Evolutionary conservation across 2,113 vertebrate species (phyloP).

Genomic region (Reinhardtius hippoglossoides): DNA sequence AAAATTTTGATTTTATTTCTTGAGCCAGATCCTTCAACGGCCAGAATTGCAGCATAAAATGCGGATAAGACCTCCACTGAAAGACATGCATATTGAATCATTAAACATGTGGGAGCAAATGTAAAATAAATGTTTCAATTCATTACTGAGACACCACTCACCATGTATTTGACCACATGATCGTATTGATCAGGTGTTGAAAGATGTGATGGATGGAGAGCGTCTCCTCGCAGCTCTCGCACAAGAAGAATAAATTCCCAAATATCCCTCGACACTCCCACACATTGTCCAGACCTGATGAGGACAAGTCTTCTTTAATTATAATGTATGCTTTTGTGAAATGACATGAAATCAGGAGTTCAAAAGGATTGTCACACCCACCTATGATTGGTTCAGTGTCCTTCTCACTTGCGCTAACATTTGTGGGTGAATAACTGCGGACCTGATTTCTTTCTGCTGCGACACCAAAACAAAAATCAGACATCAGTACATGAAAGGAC

Average conservation of each 20-base stretch:
- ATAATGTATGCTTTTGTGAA: background rate
- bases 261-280: constrained; percentile 55
- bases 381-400: constrained; percentile 44
- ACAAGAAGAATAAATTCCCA: constrained; percentile 56
- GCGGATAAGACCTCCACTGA: constrained; percentile 16
- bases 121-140: too few species aligned
- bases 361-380: constrained; percentile 24
- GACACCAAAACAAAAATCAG: background rate
- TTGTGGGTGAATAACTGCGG: too few species aligned
- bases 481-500: background rate
- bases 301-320: background rate
- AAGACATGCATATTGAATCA: constrained; percentile 13
- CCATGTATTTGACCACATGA: constrained; percentile 50
- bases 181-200: constrained; percentile 43
- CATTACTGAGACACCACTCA: constrained; percentile 28
- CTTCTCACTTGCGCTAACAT: too few species aligned
- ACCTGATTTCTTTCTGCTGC: constrained; percentile 23
- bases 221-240: constrained; percentile 53
- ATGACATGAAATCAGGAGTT: background rate
- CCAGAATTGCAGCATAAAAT: constrained; percentile 21
- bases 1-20: constrained; percentile 5
- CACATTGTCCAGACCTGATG: constrained; percentile 58
- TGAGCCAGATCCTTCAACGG: background rate
- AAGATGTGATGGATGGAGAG: constrained; percentile 16
- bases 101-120: background rate